These are phyloP conservation scores for Cinara cedri DNA, from an alignment of 2,888 invertebrate genomes.

Conservation along the genomic window DNA sequence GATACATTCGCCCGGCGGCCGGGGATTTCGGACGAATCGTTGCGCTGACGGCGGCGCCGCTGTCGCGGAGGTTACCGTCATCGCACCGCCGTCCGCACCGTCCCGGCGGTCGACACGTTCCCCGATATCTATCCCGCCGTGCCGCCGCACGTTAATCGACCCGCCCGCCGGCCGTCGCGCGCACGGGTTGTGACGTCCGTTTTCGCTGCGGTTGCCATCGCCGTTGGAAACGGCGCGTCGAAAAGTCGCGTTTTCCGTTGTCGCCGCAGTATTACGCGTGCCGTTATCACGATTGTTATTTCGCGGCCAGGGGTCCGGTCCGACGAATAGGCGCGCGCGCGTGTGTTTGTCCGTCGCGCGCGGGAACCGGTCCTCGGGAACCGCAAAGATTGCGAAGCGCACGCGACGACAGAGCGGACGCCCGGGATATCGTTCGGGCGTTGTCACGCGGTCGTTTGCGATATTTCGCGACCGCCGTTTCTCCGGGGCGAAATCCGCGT, in stretches of 20 bases:
- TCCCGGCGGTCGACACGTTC: too few species aligned
- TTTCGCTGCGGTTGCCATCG: neutral
- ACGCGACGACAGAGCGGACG: neutral
- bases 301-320: neutral
- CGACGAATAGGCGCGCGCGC: neutral
- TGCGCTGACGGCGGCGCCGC: neutral
- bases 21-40: too few species aligned
- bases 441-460: too few species aligned
- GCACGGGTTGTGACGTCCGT: neutral
- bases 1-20: too few species aligned
- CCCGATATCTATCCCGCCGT: neutral
- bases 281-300: neutral
- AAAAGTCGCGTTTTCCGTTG: conserved; percentile 40
- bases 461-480: neutral
- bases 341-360: conserved; percentile 17
- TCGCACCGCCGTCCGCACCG: neutral
- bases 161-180: neutral
- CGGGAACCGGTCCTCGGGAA: neutral
- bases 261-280: neutral
- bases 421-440: too few species aligned
- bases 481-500: too few species aligned
- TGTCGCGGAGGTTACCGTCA: neutral
- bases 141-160: conserved; percentile 44
- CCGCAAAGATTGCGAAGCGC: conserved; percentile 21
- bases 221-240: conserved; percentile 18